Evolutionary conservation across 1,140 invertebrate genomes (phyloP).

Genomic region (Megalonaias nervosa): DNA sequence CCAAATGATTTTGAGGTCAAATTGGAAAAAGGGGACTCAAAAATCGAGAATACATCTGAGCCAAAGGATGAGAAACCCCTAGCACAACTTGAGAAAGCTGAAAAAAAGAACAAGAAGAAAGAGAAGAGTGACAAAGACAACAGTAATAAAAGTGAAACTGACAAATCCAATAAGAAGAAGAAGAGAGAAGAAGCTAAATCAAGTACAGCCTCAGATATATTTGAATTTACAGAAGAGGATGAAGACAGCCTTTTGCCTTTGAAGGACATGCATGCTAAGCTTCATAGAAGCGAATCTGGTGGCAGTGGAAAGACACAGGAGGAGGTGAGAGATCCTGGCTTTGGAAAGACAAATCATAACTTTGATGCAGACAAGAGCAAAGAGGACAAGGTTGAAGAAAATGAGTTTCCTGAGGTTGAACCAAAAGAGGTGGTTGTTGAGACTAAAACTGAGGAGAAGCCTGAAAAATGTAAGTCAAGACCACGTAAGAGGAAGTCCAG

Average conservation of each 20-base stretch:
- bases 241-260: conserved; percentile 31
- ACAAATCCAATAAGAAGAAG: conserved; percentile 4
- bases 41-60: too few relatives aligned
- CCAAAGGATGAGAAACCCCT: too few relatives aligned
- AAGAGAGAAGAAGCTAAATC: neutral
- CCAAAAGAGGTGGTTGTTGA: conserved; percentile 36
- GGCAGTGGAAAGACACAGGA: conserved; percentile 26
- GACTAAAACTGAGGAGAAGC: conserved; percentile 24
- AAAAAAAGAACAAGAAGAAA: conserved; percentile 23
- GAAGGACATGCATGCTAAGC: conserved; percentile 34
- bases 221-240: conserved; percentile 51
- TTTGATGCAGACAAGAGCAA: conserved; percentile 23
- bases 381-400: neutral
- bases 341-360: conserved; percentile 21
- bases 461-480: conserved; percentile 24
- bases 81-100: conserved; percentile 1
- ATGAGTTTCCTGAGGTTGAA: conserved; percentile 27
- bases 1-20: too few relatives aligned
- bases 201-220: conserved; percentile 36
- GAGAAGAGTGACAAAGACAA: conserved; percentile 22
- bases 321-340: conserved; percentile 16
- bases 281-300: conserved; percentile 19
- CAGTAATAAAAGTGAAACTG: neutral
- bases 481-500: conserved; percentile 25
- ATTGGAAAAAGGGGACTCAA: too few relatives aligned